Conservation (phyloP, 2,113 vertebrate genomes). For the Cynopterus brachyotis region DNA sequence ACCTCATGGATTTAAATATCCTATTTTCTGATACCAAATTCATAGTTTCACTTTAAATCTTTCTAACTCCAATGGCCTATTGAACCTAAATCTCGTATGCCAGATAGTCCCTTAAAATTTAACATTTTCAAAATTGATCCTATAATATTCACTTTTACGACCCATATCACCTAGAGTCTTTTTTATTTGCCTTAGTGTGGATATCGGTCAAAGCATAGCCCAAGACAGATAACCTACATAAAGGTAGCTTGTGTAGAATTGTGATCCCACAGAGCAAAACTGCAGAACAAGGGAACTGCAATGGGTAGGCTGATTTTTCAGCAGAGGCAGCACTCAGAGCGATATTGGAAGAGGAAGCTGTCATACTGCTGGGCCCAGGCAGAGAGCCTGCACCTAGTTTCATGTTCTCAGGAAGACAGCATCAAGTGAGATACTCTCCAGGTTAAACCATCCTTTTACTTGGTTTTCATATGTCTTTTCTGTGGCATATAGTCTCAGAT, state of each 20-base stretch:
- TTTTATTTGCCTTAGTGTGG: neutral
- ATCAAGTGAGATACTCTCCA: neutral
- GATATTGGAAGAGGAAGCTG: accelerated
- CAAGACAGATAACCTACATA: too few species aligned
- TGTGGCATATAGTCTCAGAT: neutral
- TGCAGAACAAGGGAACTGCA: accelerated
- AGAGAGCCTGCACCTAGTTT: neutral
- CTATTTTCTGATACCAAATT: neutral
- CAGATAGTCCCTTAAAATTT: neutral
- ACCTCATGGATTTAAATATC: neutral
- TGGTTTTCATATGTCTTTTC: neutral
- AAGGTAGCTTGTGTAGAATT: neutral
- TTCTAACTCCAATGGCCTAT: neutral
- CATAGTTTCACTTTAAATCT: neutral
- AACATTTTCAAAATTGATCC: neutral
- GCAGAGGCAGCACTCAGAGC: neutral
- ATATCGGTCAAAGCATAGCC: neutral
- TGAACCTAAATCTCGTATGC: neutral
- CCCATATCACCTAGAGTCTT: neutral
- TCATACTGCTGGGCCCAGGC: accelerated
- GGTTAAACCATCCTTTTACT: neutral
- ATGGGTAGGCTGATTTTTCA: neutral
- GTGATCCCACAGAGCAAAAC: accelerated
- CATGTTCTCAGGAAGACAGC: neutral
- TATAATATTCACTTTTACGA: neutral